Evolutionary conservation across 2,888 invertebrate species (phyloP).

Genomic region (Drosophila greeni): DNA sequence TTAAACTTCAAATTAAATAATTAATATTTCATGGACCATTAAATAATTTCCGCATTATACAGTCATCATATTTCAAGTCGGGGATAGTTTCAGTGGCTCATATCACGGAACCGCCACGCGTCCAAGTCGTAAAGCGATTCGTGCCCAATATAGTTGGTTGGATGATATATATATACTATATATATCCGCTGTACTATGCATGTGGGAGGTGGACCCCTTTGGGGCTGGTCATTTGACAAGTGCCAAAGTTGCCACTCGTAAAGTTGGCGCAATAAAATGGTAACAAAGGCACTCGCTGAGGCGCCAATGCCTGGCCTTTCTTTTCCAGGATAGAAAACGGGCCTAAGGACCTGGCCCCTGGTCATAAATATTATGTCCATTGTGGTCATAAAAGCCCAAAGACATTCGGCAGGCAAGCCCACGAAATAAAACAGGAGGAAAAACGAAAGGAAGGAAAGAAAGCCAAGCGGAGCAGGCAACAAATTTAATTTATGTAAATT

Average conservation of each 20-base stretch:
- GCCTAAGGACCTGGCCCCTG: constrained; percentile 22
- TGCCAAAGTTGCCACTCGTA: constrained; percentile 55
- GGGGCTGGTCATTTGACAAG: constrained; percentile 52
- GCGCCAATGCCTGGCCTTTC: constrained; percentile 5
- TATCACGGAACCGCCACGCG: constrained; percentile 41
- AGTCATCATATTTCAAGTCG: constrained; percentile 18
- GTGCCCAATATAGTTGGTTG: constrained; percentile 31
- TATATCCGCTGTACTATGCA: neutral
- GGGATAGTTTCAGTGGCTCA: constrained; percentile 5
- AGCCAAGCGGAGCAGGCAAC: constrained; percentile 23
- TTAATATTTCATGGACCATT: constrained; percentile 22
- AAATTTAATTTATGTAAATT: constrained; percentile 60
- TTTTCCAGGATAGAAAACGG: neutral
- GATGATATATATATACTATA: constrained; percentile 17
- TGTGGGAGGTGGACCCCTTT: constrained; percentile 39
- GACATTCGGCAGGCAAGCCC: constrained; percentile 34
- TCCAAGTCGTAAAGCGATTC: constrained; percentile 48
- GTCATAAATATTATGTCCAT: constrained; percentile 51
- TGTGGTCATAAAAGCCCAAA: constrained; percentile 49
- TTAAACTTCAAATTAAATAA: constrained; percentile 24
- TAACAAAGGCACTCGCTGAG: constrained; percentile 21
- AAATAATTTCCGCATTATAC: constrained; percentile 18
- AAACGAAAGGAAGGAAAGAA: constrained; percentile 2
- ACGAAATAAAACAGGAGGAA: constrained; percentile 14
- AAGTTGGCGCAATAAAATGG: constrained; percentile 54